These are phyloP conservation scores for Percopsis transmontana DNA, from an alignment of 2,113 vertebrate species.

Conservation along the genomic window DNA sequence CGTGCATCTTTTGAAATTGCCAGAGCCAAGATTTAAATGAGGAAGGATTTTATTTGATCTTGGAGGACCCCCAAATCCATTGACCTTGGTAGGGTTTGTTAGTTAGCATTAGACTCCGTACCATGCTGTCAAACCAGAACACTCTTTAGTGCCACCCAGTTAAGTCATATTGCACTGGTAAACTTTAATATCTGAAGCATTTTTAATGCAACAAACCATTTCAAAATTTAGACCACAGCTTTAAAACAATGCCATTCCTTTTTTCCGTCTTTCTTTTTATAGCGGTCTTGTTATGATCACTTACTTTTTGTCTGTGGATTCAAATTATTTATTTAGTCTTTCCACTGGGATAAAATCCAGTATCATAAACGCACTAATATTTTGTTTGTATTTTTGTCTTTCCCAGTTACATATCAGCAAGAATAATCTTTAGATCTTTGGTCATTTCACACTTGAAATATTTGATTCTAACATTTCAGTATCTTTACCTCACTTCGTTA, in stretches of 20 bases:
- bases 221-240: conserved; percentile 17
- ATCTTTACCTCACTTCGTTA: conserved; percentile 51
- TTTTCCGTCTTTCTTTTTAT: conserved; percentile 23
- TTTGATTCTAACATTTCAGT: conserved; percentile 51
- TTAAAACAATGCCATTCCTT: conserved; percentile 48
- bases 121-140: conserved; percentile 35
- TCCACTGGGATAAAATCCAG: conserved; percentile 9
- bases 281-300: conserved; percentile 10
- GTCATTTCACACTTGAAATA: conserved; percentile 50
- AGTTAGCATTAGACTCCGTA: conserved; percentile 7
- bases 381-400: neutral
- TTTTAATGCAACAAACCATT: conserved; percentile 19
- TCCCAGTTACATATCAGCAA: conserved; percentile 22
- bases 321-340: neutral
- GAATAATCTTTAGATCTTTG: conserved; percentile 20
- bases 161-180: conserved; percentile 30
- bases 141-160: conserved; percentile 50
- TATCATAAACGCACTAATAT: conserved; percentile 37
- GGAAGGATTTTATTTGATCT: conserved; percentile 15
- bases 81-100: conserved; percentile 1
- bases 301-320: conserved; percentile 20
- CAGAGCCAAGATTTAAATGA: conserved; percentile 34
- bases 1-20: conserved; percentile 39
- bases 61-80: conserved; percentile 23
- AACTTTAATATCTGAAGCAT: conserved; percentile 26